Base-by-base conservation (phyloP, 2,888 invertebrate genomes). In the Phanerotoma sp. region DNA sequence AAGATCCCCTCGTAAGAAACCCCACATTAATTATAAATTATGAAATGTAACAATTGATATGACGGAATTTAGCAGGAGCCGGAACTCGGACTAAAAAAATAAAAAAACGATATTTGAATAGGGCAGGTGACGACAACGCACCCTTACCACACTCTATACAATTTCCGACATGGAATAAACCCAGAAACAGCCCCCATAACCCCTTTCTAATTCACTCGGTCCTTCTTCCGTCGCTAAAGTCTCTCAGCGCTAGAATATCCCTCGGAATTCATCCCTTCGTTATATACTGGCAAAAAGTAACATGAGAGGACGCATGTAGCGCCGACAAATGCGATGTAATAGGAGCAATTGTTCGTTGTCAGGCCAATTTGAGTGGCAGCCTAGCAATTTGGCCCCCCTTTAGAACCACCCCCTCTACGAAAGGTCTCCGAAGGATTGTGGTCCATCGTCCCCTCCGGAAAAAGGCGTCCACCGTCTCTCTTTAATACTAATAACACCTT, bases 331-430 rank as follows among this genome's bases (percentile, higher is more conserved):
- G 71, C 69, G 67, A 61, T 64, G 73, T 76, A 76, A 75, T 76
- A 74, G 74, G 73, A 65, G 72, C 70, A 73, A 76, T 74, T 75
- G 75, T 75, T 73, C 75, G 71, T 60, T 69, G 72, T 66, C 71
- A 67, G 74, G 76, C 76, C 76, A 76, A 76, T 76, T 76, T 75
- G 75, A 75, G 72, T 71, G 72, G 71, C 75, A 74, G 69, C 67
- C 70, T 64, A 67, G 72, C 68, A 71, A 76, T 74, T 76, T 72
- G 13, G 9, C 7, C 16, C 20, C 22, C 22, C 13, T 54, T 57
- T 54, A 10, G 13, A 15, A 11, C 41, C 21, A 41, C 25, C 30
- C 21, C 20, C 7, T 13, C 50, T 9, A 22, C 18, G 11, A 25
- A 25, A 25, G 25, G 25, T 25, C 25, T 25, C 20, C 48, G 53